Percentiles rank a stretch among this genome's conserved stretches.
These are phyloP conservation scores for Mormyrops attenuatus DNA, from an alignment of 2,797 vertebrate genomes.

Conservation along the genomic window DNA sequence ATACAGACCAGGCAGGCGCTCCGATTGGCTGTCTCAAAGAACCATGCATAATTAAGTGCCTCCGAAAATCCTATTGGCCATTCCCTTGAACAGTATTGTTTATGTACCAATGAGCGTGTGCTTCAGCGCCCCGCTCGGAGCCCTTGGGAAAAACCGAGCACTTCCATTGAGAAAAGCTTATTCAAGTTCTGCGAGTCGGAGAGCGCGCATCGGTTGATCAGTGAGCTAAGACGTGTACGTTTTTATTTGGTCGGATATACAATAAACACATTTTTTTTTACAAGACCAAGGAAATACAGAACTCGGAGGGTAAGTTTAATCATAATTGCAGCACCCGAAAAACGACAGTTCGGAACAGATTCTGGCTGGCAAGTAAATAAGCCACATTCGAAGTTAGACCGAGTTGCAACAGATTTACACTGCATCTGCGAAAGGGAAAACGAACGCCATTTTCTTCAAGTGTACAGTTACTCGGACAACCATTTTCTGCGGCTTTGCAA, in stretches of 20 bases:
- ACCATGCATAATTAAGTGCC: slow-evolving; percentile 20
- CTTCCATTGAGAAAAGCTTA: slow-evolving; percentile 64
- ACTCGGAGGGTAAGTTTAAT: slow-evolving; percentile 34
- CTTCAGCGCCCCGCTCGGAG: slow-evolving; percentile 7
- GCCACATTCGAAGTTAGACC: slow-evolving; percentile 25
- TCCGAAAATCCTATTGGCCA: slow-evolving; percentile 44
- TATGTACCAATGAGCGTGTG: slow-evolving; percentile 45
- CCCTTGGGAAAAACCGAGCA: slow-evolving; percentile 34
- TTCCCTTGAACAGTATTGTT: slow-evolving; percentile 29
- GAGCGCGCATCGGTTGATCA: slow-evolving; percentile 39
- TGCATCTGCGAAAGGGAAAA: slow-evolving; percentile 16
- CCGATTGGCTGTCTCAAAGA: slow-evolving; percentile 36
- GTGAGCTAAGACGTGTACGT: slow-evolving; percentile 32
- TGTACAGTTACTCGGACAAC: slow-evolving; percentile 41
- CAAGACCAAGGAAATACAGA: slow-evolving; percentile 29
- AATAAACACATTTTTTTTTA: slow-evolving; percentile 31
- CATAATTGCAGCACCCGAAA: neutral
- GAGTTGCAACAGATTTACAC: slow-evolving; percentile 29
- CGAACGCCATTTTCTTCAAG: slow-evolving; percentile 67
- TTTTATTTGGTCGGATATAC: slow-evolving; percentile 19
- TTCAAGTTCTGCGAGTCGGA: slow-evolving; percentile 42
- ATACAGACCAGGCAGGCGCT: slow-evolving; percentile 40
- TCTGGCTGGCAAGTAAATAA: neutral
- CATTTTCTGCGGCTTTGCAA: slow-evolving; percentile 41
- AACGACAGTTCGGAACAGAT: neutral